These are phyloP conservation scores for Selene dorsalis DNA, from an alignment of 2,797 vertebrate species.

Conservation along the genomic window DNA sequence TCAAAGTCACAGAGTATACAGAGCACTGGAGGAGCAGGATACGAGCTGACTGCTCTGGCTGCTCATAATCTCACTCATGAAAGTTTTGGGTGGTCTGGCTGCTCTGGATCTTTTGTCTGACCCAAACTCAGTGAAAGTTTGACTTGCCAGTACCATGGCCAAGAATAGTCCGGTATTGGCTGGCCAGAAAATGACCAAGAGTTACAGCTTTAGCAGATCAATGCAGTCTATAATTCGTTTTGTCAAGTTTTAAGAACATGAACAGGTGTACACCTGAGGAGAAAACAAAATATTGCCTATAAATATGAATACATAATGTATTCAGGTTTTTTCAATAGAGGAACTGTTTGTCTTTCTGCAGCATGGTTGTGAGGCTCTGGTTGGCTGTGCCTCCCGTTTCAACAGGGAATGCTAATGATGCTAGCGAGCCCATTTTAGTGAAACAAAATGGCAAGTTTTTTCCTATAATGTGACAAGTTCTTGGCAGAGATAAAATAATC, in stretches of 20 bases:
- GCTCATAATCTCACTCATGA: slow-evolving; percentile 44
- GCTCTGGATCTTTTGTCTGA: slow-evolving; percentile 62
- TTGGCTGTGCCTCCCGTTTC: slow-evolving; percentile 28
- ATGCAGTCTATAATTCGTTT: slow-evolving; percentile 45
- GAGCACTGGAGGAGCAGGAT: slow-evolving; percentile 53
- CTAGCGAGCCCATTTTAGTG: slow-evolving; percentile 35
- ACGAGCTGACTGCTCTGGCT: slow-evolving; percentile 47
- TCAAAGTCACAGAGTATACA: slow-evolving; percentile 63
- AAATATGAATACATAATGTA: not conserved
- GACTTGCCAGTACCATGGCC: slow-evolving; percentile 42
- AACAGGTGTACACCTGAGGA: not conserved
- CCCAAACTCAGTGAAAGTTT: slow-evolving; percentile 45
- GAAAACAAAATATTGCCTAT: not conserved
- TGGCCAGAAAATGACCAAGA: slow-evolving; percentile 50
- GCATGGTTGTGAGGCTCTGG: not conserved
- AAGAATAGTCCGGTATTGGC: slow-evolving; percentile 40
- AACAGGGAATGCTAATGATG: slow-evolving; percentile 47
- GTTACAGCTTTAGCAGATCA: slow-evolving; percentile 45
- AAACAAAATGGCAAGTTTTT: slow-evolving; percentile 49
- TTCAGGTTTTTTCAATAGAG: slow-evolving; percentile 40
- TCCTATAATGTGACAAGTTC: slow-evolving; percentile 56
- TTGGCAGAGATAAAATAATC: slow-evolving; percentile 49
- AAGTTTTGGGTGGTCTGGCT: slow-evolving; percentile 73
- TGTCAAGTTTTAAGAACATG: slow-evolving; percentile 8
- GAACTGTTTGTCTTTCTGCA: slow-evolving; percentile 8